Percentiles rank a stretch among this genome's conserved stretches.
Evolutionary conservation across 2,888 invertebrate genomes (phyloP).

Genomic region (Amiota minor): DNA sequence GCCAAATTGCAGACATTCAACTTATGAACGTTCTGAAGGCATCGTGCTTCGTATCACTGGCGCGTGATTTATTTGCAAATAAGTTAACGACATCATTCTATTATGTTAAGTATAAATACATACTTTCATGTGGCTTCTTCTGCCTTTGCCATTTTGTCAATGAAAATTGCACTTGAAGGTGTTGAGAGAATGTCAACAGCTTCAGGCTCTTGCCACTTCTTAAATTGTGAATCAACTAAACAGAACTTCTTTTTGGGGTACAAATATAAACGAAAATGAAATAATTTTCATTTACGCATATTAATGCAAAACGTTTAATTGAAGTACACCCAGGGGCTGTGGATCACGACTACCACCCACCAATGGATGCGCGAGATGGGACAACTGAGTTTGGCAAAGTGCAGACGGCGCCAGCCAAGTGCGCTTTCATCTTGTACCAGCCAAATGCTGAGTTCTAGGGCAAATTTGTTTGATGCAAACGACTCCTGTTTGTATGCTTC

Average conservation of each 20-base stretch:
- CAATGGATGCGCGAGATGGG: neutral
- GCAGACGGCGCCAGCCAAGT: constrained; percentile 12
- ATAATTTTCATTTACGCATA: constrained; percentile 52
- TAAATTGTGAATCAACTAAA: neutral
- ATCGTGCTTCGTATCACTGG: neutral
- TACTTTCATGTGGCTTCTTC: constrained; percentile 8
- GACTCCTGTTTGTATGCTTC: constrained; percentile 57
- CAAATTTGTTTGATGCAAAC: constrained; percentile 28
- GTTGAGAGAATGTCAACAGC: constrained; percentile 12
- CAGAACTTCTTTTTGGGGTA: neutral
- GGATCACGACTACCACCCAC: neutral
- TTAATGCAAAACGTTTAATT: constrained; percentile 42
- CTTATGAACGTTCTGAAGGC: no score
- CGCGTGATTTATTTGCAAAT: constrained; percentile 26
- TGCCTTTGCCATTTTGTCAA: neutral
- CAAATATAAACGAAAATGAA: neutral
- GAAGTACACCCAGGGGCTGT: constrained; percentile 20
- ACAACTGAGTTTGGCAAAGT: constrained; percentile 7
- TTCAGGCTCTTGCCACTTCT: neutral
- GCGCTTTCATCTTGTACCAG: neutral
- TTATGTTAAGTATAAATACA: neutral
- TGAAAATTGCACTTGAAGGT: neutral
- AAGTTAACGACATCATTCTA: constrained; percentile 1
- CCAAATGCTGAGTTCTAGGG: neutral
- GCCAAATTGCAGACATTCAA: no score